Evolutionary conservation across 2,888 invertebrate genomes (phyloP), one percentile per base, ranked within the genome.

Genomic region (Troides helena): DNA sequence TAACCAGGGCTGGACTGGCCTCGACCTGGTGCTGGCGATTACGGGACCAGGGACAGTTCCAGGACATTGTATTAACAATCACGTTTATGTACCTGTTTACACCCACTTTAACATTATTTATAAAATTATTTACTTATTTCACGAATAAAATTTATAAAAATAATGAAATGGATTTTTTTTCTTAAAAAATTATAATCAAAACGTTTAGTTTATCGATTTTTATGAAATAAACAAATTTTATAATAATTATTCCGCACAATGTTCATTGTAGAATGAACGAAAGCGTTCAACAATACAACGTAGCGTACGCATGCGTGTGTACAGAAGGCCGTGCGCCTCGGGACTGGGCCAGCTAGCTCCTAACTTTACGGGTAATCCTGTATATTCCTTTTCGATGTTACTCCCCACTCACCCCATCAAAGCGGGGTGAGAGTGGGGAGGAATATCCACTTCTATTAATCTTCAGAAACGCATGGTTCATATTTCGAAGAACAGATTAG

Each of bases 11-110:
- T 70, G 84, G 83, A 75, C 85, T 88, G 79, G 88, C 85, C 77
- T 79, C 82, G 57, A 82, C 80, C 74, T 86, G 83, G 68, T 82
- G 82, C 81, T 84, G 88, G 67, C 85, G 87, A 73, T 86, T 86
- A 65, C 86, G 86, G 72, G 92, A 90, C 92, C 92, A 92, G 77
- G 90, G 90, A 74, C 92, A 92, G 73, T 78, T 88, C 91, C 90
- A 91, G 77, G 91, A 89, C 92, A 91, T 91, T 62, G 70, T 78
- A 68, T 64, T 72, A 72, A 71, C 70, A 67, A 70, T 78, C 78
- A 83, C 80, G 80, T 74, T 62, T 46, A 43, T 56, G 57, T 62
- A 67, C n/a, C 25, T 63, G 57, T 71, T 72, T 39, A 30, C 53
- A 57, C n/a, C 56, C 53, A 70, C 71, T 65, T 68, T 46, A 53